These are phyloP conservation scores for Calameuta pallipes DNA, from an alignment of 2,888 invertebrate species.

Conservation along the genomic window DNA sequence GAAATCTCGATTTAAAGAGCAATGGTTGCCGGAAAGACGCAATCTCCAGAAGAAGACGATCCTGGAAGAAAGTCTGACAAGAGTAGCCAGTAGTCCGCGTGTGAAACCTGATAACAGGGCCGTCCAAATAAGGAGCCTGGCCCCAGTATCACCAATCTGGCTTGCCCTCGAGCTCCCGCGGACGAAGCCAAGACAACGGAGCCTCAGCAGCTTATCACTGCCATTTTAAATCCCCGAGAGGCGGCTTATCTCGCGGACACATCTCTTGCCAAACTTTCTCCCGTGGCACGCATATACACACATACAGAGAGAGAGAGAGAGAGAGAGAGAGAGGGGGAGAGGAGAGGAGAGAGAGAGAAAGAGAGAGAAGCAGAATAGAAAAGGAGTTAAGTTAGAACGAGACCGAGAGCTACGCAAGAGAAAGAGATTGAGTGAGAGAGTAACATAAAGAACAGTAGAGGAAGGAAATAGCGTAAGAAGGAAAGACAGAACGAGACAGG, in stretches of 20 bases:
- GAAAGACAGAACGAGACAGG: not conserved
- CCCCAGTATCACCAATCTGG: constrained; percentile 27
- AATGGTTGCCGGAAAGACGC: not conserved
- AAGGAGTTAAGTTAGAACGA: constrained; percentile 19
- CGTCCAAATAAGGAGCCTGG: constrained; percentile 63
- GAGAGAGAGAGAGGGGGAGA: not conserved
- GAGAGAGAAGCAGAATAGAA: constrained; percentile 8
- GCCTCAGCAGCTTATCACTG: constrained; percentile 57
- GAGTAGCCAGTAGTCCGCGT: constrained; percentile 45
- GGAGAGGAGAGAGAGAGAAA: not conserved
- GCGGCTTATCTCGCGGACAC: constrained; percentile 63
- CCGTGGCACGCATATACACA: constrained; percentile 48
- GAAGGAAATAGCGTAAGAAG: not conserved
- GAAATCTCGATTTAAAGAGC: not conserved
- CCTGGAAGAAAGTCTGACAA: constrained; percentile 29
- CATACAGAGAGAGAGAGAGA: constrained; percentile 11
- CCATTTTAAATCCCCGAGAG: constrained; percentile 60
- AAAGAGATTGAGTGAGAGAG: constrained; percentile 16
- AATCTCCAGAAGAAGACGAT: not conserved
- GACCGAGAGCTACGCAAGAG: constrained; percentile 22
- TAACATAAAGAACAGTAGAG: constrained; percentile 12
- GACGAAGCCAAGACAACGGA: constrained; percentile 23
- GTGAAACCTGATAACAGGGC: constrained; percentile 66
- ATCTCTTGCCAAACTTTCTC: constrained; percentile 66
- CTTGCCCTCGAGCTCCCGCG: not conserved